These are phyloP conservation scores for Zophobas morio DNA, from an alignment of 1,140 invertebrate species.

Conservation along the genomic window DNA sequence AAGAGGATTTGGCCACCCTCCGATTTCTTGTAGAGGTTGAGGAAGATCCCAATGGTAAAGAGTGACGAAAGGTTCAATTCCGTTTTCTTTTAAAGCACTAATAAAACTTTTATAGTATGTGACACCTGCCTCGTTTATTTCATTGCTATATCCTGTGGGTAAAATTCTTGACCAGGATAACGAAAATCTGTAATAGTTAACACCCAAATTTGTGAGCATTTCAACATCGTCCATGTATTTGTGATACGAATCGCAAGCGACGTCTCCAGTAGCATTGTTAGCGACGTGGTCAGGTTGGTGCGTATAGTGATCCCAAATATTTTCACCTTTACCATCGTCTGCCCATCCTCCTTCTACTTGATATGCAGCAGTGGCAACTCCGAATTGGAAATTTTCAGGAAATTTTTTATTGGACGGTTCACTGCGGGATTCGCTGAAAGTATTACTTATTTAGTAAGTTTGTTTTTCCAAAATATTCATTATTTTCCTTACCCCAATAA, in stretches of 20 bases:
- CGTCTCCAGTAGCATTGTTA: conserved; percentile 69
- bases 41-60: conserved; percentile 64
- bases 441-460: background rate
- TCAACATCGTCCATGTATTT: conserved; percentile 69
- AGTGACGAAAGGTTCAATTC: conserved; percentile 62
- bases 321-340: conserved; percentile 61
- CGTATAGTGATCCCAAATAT: conserved; percentile 65
- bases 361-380: conserved; percentile 70
- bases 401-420: conserved; percentile 60
- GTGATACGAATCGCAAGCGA: conserved; percentile 69
- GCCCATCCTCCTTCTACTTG: conserved; percentile 80
- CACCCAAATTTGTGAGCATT: conserved; percentile 68
- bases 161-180: conserved; percentile 75
- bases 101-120: conserved; percentile 73
- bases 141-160: conserved; percentile 69
- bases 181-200: conserved; percentile 71
- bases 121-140: conserved; percentile 69
- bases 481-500: too few species aligned
- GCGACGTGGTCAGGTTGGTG: conserved; percentile 62
- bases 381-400: conserved; percentile 70
- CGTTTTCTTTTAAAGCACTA: conserved; percentile 69
- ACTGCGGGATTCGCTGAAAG: background rate
- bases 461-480: background rate
- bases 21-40: conserved; percentile 61
- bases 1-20: conserved; percentile 62